phyloP scores from a whole-genome alignment of 2,888 invertebrate species.

The Siphlonurus alternatus region DNA sequence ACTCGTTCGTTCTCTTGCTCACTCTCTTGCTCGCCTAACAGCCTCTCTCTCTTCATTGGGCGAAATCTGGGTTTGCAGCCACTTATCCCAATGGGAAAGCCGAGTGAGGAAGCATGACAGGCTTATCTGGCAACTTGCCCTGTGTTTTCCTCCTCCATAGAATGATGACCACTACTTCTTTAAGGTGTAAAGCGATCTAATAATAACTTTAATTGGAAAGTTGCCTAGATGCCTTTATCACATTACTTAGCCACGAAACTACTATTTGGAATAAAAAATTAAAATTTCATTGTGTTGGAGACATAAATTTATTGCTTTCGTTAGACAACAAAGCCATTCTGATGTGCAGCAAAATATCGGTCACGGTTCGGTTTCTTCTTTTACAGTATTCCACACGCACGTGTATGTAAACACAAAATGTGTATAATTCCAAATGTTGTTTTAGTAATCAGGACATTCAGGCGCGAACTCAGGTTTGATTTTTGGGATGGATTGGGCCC shows the following conservation, averaged over 20 bases:
- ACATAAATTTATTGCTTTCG: not conserved
- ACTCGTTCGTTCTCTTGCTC: not conserved
- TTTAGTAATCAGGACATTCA: not conserved
- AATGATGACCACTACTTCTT: not conserved
- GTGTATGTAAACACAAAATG: not conserved
- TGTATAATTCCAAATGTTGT: not conserved
- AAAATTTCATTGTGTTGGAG: not conserved
- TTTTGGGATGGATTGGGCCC: not conserved
- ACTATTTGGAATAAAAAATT: not conserved
- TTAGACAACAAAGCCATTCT: not conserved
- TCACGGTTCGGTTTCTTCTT: not conserved
- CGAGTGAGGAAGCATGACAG: not conserved
- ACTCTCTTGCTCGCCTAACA: not conserved
- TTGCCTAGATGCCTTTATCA: not conserved
- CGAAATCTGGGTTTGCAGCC: not conserved
- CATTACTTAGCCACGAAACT: not conserved
- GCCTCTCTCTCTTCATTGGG: not conserved
- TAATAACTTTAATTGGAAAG: not conserved
- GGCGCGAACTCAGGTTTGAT: not conserved
- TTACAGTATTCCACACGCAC: not conserved
- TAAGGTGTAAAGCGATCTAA: not conserved
- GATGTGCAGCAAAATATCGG: not conserved
- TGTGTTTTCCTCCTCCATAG: not conserved
- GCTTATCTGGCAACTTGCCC: not conserved
- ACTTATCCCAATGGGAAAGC: not conserved